A percentile compares a stretch with the other conserved stretches of the same genome.
Conservation (phyloP, 2,797 vertebrate genomes). For the Monodelphis domestica region DNA sequence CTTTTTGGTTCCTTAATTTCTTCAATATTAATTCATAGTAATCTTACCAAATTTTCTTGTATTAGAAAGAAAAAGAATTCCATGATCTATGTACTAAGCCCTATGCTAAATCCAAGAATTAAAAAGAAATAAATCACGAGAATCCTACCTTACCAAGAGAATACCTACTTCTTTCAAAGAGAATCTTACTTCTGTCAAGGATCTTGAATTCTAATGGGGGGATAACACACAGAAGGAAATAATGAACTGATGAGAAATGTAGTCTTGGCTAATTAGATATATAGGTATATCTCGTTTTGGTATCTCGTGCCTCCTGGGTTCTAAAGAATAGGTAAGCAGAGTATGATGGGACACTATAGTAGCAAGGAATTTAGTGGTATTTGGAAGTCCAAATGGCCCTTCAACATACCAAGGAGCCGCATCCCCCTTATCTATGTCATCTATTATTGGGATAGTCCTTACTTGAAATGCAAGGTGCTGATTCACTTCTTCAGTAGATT, state of each 20-base stretch:
- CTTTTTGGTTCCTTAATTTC: background rate
- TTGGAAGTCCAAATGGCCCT: background rate
- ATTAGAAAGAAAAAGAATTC: background rate
- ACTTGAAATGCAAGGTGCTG: background rate
- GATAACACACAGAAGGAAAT: background rate
- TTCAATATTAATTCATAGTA: background rate
- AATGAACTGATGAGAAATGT: background rate
- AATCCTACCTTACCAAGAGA: background rate
- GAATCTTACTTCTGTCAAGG: too few species aligned
- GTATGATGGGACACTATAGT: background rate
- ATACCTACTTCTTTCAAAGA: too few species aligned
- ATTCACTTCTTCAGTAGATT: too few species aligned
- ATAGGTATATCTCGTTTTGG: background rate
- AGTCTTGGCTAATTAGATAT: background rate
- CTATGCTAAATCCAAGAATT: background rate
- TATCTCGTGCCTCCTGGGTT: background rate
- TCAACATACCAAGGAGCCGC: background rate
- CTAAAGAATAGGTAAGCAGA: background rate
- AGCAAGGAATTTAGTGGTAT: background rate
- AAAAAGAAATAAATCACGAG: background rate
- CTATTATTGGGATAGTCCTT: background rate
- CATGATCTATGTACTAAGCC: background rate
- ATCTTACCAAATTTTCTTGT: background rate
- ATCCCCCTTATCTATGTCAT: background rate
- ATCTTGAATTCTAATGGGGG: too few species aligned